phyloP scores from a whole-genome alignment of 2,797 vertebrate species.

The Cyprinodon diabolis region DNA sequence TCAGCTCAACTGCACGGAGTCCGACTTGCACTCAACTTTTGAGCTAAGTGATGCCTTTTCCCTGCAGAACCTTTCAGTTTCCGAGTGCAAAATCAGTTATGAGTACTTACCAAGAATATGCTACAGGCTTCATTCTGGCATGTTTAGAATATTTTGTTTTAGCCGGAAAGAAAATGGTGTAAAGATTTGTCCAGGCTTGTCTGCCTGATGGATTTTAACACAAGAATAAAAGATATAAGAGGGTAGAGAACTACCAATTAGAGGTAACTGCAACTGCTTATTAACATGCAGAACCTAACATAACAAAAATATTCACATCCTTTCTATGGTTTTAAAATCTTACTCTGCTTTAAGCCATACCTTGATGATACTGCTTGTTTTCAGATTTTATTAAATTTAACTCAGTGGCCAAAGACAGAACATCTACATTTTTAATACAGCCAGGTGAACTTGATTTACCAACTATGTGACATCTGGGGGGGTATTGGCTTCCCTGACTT shows the following conservation, averaged over 20 bases:
- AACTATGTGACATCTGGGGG: too few species aligned
- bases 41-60: conserved; percentile 4
- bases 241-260: too few species aligned
- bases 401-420: too few species aligned
- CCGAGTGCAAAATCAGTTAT: neutral
- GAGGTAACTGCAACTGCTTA: too few species aligned
- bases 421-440: too few species aligned
- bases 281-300: neutral
- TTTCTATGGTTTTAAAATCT: neutral
- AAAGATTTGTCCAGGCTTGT: neutral
- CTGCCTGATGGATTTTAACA: neutral
- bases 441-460: too few species aligned
- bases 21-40: conserved; percentile 18
- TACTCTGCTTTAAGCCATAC: too few species aligned
- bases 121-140: neutral
- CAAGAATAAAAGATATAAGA: too few species aligned
- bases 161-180: neutral
- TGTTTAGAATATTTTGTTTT: neutral
- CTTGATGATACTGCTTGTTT: too few species aligned
- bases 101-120: neutral
- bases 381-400: too few species aligned
- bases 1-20: conserved; percentile 45
- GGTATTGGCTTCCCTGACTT: too few species aligned
- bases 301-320: neutral
- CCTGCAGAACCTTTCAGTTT: conserved; percentile 1